These are phyloP conservation scores for Parauchenoglanis ngamensis DNA, from an alignment of 2,797 vertebrate genomes.

Conservation along the genomic window DNA sequence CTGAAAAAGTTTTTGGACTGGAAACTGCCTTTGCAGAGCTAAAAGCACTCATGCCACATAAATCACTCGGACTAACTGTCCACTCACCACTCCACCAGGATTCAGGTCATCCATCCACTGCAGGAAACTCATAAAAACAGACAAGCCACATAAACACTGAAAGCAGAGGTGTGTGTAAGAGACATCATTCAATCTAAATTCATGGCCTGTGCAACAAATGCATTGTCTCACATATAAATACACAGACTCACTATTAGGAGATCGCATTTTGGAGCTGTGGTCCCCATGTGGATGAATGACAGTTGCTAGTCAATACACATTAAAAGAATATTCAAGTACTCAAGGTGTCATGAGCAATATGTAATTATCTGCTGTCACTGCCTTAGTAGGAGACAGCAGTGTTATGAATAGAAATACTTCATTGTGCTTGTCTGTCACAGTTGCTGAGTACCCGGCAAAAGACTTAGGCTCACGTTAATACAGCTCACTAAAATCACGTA, in stretches of 20 bases:
- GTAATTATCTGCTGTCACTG: neutral
- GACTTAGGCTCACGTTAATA: neutral
- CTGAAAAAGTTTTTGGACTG: neutral
- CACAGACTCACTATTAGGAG: neutral
- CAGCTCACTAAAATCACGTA: neutral
- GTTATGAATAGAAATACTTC: neutral
- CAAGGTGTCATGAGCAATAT: neutral
- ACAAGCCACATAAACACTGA: constrained; percentile 35
- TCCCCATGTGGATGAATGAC: neutral
- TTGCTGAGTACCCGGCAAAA: neutral
- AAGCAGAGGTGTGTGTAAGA: neutral
- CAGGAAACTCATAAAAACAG: constrained; percentile 32
- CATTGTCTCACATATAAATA: constrained; percentile 5
- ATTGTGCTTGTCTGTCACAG: neutral
- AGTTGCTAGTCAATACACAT: neutral
- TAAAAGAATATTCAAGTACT: neutral
- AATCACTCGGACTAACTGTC: constrained; percentile 13
- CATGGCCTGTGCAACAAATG: neutral
- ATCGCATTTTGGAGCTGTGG: neutral
- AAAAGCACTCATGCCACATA: constrained; percentile 12
- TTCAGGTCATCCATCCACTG: constrained; percentile 9
- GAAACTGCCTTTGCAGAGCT: neutral
- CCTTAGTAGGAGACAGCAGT: neutral
- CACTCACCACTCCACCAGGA: neutral
- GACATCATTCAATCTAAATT: neutral